A percentile compares a stretch with the other conserved stretches of the same genome.
These are phyloP conservation scores for Octonoba sinensis DNA, from an alignment of 2,888 invertebrate species.

Conservation along the genomic window DNA sequence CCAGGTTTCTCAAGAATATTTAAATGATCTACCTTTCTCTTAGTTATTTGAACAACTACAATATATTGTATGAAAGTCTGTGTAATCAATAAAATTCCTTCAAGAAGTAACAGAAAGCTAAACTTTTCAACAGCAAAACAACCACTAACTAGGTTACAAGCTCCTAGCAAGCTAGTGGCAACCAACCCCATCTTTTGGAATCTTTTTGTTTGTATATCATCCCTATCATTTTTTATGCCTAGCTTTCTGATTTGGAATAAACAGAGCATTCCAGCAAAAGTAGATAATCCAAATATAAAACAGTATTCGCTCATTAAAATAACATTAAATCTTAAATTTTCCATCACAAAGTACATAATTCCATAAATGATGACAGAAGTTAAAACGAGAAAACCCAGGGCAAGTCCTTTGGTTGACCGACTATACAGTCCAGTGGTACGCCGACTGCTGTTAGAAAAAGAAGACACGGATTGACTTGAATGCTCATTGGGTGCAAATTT, in stretches of 20 bases:
- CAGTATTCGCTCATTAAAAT: slow-evolving; percentile 30
- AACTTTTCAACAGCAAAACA: slow-evolving; percentile 10
- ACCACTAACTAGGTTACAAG: slow-evolving; percentile 46
- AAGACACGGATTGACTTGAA: background rate
- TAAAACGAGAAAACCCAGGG: slow-evolving; percentile 74
- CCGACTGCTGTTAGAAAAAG: background rate
- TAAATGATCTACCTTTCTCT: slow-evolving; percentile 24
- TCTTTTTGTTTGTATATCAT: background rate
- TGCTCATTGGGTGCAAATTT: background rate
- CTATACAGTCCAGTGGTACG: slow-evolving; percentile 71
- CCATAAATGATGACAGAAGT: slow-evolving; percentile 67
- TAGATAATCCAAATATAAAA: slow-evolving; percentile 40
- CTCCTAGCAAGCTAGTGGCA: slow-evolving; percentile 41
- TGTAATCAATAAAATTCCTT: slow-evolving; percentile 72
- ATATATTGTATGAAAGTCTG: slow-evolving; percentile 68
- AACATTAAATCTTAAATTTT: slow-evolving; percentile 20
- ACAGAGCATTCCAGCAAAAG: slow-evolving; percentile 26
- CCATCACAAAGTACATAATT: slow-evolving; percentile 50
- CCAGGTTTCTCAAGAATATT: slow-evolving; percentile 40
- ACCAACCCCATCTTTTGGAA: background rate
- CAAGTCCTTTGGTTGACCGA: slow-evolving; percentile 75
- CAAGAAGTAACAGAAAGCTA: slow-evolving; percentile 68
- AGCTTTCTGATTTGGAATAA: slow-evolving; percentile 40
- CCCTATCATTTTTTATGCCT: slow-evolving; percentile 3
- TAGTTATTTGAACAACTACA: slow-evolving; percentile 43